A percentile compares a stretch with the other conserved stretches of the same genome.
phyloP scores from a whole-genome alignment of 2,888 invertebrate genomes.

The Trisateles emortualis region DNA sequence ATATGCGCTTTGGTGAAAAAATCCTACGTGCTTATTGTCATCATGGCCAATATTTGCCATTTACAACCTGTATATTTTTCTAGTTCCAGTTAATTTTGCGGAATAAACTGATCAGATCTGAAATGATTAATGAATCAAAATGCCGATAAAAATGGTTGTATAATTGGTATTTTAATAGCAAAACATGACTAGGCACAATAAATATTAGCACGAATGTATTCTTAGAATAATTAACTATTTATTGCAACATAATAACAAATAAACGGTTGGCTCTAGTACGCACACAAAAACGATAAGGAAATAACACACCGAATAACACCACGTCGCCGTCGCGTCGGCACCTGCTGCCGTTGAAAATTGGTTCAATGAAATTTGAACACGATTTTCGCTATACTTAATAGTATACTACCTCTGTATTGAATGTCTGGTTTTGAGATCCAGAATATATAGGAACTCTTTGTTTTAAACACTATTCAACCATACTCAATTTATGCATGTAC shows the following conservation, averaged over 20 bases:
- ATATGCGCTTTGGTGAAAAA: too few species aligned
- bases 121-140: too few species aligned
- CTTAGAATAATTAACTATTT: too few species aligned
- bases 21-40: too few species aligned
- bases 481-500: slow-evolving; percentile 15
- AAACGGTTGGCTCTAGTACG: neutral
- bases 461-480: slow-evolving; percentile 23
- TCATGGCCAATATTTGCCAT: too few species aligned
- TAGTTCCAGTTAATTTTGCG: too few species aligned
- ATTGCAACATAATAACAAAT: slow-evolving; percentile 19
- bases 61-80: too few species aligned
- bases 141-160: too few species aligned
- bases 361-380: slow-evolving; percentile 57
- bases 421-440: slow-evolving; percentile 35
- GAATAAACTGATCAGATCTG: too few species aligned
- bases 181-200: too few species aligned
- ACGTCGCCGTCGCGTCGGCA: slow-evolving; percentile 30
- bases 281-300: slow-evolving; percentile 25
- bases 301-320: slow-evolving; percentile 30
- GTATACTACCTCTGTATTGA: slow-evolving; percentile 32
- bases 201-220: too few species aligned
- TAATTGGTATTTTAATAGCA: too few species aligned
- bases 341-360: slow-evolving; percentile 46
- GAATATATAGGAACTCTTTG: slow-evolving; percentile 32
- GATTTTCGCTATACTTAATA: slow-evolving; percentile 42